Conservation (phyloP, 2,888 invertebrate species). For the Odontocerum albicorne region DNA sequence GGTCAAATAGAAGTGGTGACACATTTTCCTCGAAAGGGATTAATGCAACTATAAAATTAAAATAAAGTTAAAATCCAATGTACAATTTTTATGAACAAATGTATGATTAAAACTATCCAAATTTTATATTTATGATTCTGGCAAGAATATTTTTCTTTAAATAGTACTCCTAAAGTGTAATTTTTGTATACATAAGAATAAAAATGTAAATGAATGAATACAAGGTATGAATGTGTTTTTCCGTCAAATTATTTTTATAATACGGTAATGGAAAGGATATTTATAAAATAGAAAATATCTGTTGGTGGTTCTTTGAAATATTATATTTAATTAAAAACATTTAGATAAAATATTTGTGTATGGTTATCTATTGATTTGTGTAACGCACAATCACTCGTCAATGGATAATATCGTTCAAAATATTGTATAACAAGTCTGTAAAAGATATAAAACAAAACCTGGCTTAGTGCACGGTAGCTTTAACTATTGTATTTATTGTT, state of each 20-base stretch:
- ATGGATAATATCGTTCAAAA: constrained; percentile 32
- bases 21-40: constrained; percentile 21
- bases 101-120: constrained; percentile 25
- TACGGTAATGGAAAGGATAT: background rate
- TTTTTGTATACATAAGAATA: constrained; percentile 13
- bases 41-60: constrained; percentile 32
- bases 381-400: constrained; percentile 29
- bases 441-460: constrained; percentile 35
- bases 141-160: constrained; percentile 33
- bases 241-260: no score
- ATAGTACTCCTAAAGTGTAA: constrained; percentile 27
- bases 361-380: constrained; percentile 34
- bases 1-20: constrained; percentile 29
- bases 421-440: constrained; percentile 34
- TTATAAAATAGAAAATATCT: constrained; percentile 27
- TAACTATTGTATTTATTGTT: constrained; percentile 36
- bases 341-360: constrained; percentile 33
- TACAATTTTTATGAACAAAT: constrained; percentile 35
- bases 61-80: constrained; percentile 33
- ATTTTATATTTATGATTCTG: constrained; percentile 27
- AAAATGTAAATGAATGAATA: constrained; percentile 17
- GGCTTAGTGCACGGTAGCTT: constrained; percentile 24
- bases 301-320: constrained; percentile 16
- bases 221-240: no score
- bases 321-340: constrained; percentile 25